Conservation (phyloP, 2,888 invertebrate species). For the Tipula helvola region DNA sequence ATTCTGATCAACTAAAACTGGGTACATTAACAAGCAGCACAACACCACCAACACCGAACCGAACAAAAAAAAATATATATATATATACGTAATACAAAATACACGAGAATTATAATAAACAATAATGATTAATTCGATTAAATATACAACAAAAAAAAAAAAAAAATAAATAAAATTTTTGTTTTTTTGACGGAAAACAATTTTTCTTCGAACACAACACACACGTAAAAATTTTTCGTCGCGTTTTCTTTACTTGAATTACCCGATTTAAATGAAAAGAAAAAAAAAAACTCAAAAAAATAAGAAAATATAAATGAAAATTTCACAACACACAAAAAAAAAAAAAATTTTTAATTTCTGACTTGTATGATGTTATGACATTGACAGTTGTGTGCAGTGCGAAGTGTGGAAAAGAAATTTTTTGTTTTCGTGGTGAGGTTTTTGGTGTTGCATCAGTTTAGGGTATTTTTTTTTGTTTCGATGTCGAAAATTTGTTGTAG, state of each 20-base stretch:
- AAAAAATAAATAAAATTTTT: background rate
- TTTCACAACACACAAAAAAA: background rate
- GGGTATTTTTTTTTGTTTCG: background rate
- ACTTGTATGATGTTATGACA: background rate
- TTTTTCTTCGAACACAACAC: background rate
- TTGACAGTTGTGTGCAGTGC: background rate
- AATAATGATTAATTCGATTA: background rate
- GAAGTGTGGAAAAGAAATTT: background rate
- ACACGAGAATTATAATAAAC: background rate
- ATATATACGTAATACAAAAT: background rate
- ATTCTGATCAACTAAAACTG: background rate
- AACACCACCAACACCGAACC: background rate
- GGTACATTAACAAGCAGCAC: background rate
- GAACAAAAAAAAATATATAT: background rate
- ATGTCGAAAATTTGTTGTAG: background rate
- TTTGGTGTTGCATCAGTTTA: background rate
- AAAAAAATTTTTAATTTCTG: background rate
- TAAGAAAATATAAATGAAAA: background rate
- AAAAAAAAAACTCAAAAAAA: background rate
- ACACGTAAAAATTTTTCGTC: background rate
- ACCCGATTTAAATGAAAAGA: background rate
- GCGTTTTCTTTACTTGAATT: background rate
- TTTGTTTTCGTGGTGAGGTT: background rate
- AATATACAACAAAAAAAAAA: background rate
- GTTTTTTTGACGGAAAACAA: background rate